phyloP scores from a whole-genome alignment of 2,113 vertebrate genomes.

The Chaenocephalus aceratus region DNA sequence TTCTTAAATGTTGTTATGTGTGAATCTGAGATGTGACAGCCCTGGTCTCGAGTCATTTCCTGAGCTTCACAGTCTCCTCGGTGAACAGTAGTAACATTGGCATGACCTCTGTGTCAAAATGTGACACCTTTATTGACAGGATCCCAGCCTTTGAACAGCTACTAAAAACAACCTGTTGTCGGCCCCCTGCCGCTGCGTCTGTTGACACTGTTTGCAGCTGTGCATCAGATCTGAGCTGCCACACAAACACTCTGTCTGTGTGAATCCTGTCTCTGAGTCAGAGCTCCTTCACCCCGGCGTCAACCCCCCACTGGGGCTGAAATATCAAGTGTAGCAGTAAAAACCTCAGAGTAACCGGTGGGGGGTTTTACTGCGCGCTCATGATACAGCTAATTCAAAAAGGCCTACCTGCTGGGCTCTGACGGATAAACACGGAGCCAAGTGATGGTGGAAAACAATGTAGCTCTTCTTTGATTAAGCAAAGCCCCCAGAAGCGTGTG shows the following conservation, averaged over 20 bases:
- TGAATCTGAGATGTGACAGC: too few relatives aligned
- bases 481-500: slow-evolving; percentile 29
- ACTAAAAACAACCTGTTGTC: slow-evolving; percentile 37
- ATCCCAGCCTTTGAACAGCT: slow-evolving; percentile 3
- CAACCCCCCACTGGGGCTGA: background rate
- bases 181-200: slow-evolving; percentile 3
- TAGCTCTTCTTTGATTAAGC: slow-evolving; percentile 67
- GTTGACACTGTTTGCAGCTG: slow-evolving; percentile 50
- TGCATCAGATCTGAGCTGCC: slow-evolving; percentile 21
- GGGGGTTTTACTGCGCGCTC: slow-evolving; percentile 1
- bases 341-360: slow-evolving; percentile 4
- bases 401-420: slow-evolving; percentile 34
- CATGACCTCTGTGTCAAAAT: slow-evolving; percentile 11
- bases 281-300: slow-evolving; percentile 35
- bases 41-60: background rate
- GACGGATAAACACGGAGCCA: slow-evolving; percentile 25
- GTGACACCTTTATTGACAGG: slow-evolving; percentile 25
- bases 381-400: slow-evolving; percentile 38
- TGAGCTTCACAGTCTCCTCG: slow-evolving; percentile 1
- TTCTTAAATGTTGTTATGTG: too few relatives aligned
- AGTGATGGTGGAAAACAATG: slow-evolving; percentile 55
- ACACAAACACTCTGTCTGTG: slow-evolving; percentile 22
- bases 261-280: slow-evolving; percentile 8
- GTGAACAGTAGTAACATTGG: background rate
- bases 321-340: slow-evolving; percentile 9